phyloP scores from a whole-genome alignment of 2,888 invertebrate genomes.

The Octonoba sinensis region DNA sequence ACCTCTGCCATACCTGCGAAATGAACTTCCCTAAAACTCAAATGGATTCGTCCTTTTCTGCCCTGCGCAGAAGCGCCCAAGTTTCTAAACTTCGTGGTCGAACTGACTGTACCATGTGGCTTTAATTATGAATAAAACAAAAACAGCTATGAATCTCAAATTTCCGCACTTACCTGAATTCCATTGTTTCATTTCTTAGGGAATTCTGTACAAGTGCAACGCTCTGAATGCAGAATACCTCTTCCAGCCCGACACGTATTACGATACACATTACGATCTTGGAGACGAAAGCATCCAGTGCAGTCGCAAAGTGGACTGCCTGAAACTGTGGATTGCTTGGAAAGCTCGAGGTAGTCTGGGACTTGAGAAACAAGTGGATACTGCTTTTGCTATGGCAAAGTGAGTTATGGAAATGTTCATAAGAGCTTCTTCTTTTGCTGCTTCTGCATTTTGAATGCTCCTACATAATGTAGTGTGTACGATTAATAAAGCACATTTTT shows the following conservation, averaged over 20 bases:
- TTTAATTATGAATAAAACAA: too few relatives aligned
- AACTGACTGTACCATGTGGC: too few relatives aligned
- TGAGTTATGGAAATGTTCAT: conserved; percentile 74
- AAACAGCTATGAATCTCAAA: too few relatives aligned
- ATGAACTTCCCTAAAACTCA: too few relatives aligned
- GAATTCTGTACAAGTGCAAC: conserved; percentile 81
- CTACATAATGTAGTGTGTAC: too few relatives aligned
- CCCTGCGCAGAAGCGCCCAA: too few relatives aligned
- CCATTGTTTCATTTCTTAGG: conserved; percentile 66
- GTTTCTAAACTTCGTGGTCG: too few relatives aligned
- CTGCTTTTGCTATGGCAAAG: conserved; percentile 81
- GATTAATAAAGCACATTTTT: too few relatives aligned
- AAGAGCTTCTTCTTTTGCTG: neutral
- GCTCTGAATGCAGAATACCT: conserved; percentile 85
- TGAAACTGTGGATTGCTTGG: conserved; percentile 99
- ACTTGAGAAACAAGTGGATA: conserved; percentile 83
- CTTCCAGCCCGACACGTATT: conserved; percentile 92
- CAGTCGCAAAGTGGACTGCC: conserved; percentile 92
- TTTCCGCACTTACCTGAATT: neutral
- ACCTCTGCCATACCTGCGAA: too few relatives aligned
- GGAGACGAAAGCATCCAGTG: conserved; percentile 97
- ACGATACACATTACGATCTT: conserved; percentile 84
- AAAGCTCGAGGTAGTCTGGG: conserved; percentile 87
- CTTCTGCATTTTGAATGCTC: too few relatives aligned
- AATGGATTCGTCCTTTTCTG: too few relatives aligned